Evolutionary conservation across 2,113 vertebrate species (phyloP).

Genomic region (Trachemys scripta): DNA sequence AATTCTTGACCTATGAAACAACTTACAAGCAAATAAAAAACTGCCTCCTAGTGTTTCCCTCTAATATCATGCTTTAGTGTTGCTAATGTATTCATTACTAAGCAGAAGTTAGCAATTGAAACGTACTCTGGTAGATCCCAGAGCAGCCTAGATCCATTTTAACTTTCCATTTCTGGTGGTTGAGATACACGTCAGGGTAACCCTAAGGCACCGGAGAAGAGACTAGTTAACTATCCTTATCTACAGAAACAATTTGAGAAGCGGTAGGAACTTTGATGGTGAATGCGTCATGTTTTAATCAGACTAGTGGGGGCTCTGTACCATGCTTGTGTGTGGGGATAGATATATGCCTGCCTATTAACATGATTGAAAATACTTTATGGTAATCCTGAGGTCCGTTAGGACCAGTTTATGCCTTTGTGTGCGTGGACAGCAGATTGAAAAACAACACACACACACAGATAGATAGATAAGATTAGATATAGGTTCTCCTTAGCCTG

Average conservation of each 20-base stretch:
- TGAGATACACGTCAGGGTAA: not conserved
- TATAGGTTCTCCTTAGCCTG: not conserved
- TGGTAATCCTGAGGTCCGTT: not conserved
- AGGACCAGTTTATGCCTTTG: not conserved
- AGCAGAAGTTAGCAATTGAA: conserved; percentile 25
- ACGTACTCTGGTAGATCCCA: not conserved
- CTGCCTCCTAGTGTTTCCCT: not conserved
- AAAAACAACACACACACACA: not conserved
- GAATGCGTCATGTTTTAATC: not conserved
- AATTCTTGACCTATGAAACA: not conserved
- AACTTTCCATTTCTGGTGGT: not conserved
- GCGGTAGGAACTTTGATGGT: not conserved
- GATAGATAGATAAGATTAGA: fast-evolving
- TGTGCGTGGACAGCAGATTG: conserved; percentile 22
- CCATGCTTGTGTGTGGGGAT: not conserved
- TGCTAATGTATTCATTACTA: conserved; percentile 33
- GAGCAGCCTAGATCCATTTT: not conserved
- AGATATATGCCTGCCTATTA: not conserved
- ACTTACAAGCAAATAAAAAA: not conserved
- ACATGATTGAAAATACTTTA: not conserved
- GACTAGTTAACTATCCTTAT: fast-evolving
- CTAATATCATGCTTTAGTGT: not conserved
- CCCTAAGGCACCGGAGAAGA: not conserved
- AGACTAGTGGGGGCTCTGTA: not conserved
- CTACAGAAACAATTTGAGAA: not conserved